These are phyloP conservation scores for Xylota sylvarum DNA, from an alignment of 2,888 invertebrate species.

Conservation along the genomic window DNA sequence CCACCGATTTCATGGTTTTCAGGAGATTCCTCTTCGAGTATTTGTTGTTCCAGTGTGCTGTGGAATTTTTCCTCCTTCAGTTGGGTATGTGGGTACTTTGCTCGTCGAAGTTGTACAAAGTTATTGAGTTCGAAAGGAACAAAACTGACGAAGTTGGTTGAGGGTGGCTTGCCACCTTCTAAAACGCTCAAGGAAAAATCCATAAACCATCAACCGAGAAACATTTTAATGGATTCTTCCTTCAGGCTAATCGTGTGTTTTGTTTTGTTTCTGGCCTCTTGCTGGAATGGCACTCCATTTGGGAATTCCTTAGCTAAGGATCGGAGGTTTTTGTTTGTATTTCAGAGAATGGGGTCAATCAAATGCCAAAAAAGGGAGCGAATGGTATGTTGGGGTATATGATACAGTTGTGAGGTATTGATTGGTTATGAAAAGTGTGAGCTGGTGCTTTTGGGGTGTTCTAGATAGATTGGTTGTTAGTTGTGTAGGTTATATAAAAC, in stretches of 20 bases:
- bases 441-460: neutral
- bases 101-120: conserved; percentile 35
- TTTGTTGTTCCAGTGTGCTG: conserved; percentile 16
- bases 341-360: conserved; percentile 35
- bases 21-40: conserved; percentile 16
- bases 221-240: conserved; percentile 72
- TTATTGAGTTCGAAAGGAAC: conserved; percentile 33
- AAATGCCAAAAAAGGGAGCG: conserved; percentile 14
- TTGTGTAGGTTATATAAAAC: too few species aligned
- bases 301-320: conserved; percentile 14
- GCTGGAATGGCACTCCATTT: conserved; percentile 33
- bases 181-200: conserved; percentile 46
- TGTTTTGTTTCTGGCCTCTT: conserved; percentile 40
- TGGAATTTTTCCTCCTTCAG: conserved; percentile 13
- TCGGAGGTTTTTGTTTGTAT: neutral
- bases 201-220: conserved; percentile 70
- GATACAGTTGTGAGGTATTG: conserved; percentile 26
- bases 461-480: neutral
- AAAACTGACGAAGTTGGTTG: conserved; percentile 30
- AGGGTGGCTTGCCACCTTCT: conserved; percentile 3
- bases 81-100: neutral
- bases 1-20: conserved; percentile 31
- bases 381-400: neutral
- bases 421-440: conserved; percentile 5
- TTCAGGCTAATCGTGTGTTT: conserved; percentile 57